Evolutionary conservation across 2,888 invertebrate genomes (phyloP), one percentile per base, ranked within the genome.

Genomic region (Lasioglossum pauxillum): DNA sequence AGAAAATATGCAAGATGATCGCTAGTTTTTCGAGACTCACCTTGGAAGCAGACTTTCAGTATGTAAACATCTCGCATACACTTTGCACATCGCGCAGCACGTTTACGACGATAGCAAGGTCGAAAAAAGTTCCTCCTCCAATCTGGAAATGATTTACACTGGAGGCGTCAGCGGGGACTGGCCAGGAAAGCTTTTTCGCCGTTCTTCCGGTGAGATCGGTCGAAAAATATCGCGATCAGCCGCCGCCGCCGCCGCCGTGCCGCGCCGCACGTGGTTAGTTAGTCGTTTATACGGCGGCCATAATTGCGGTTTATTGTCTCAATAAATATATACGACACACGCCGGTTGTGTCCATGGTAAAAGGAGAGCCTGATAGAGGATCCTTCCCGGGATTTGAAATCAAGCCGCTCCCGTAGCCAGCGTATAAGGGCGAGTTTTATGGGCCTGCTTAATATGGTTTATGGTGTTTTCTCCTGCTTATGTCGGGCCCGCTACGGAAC

Each of bases 301-400:
- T 94, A 94, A 94, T 94, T 94, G 93, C 94, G 92, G 92, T 94
- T 94, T 94, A 94, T 94, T 93, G 94, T 94, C 93, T 90, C 93
- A 93, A 94, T 94, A 94, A 94, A 94, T 93, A 93, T 93, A 94
- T 92, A 93, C 89, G 92, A 93, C 91, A 93, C 90, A 90, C 85
- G 83, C 60, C 80, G 86, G 82, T 82, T 74, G 80, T 10, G 76
- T 85, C 85, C 88, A 84, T 83, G 85, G 75, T 76, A 77, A 78
- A 75, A 78, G 49, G 69, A 14, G 64, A 27, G 5, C 71, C 27
- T 53, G 89, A 79, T 79, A 71, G 73, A 27, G 53, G 75, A 73
- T 69, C 77, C 85, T 94, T 93, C 93, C 91, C 79, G 93, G 94
- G 93, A 94, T 93, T 94, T 89, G 90, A 94, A 94, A 94, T 94